These are phyloP conservation scores for Drosophila arizonae DNA, from an alignment of 1,140 invertebrate species.

Conservation along the genomic window DNA sequence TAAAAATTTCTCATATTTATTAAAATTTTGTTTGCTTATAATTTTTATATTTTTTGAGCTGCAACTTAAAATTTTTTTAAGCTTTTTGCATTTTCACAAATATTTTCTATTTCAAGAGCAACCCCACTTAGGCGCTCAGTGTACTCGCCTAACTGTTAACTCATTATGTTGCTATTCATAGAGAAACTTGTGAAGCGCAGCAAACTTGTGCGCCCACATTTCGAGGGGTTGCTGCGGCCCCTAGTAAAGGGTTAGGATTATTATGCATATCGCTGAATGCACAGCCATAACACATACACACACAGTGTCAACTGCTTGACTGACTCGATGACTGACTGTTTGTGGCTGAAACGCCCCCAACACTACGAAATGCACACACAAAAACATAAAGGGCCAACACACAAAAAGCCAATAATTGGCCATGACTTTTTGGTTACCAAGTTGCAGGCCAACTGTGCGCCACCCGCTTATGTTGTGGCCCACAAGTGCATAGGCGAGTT, in stretches of 20 bases:
- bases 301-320: slow-evolving; percentile 5
- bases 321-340: not conserved
- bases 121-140: slow-evolving; percentile 25
- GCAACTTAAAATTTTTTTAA: too few species aligned
- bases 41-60: too few species aligned
- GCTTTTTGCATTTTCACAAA: too few species aligned
- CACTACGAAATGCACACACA: slow-evolving; percentile 53
- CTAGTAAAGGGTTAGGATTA: slow-evolving; percentile 65
- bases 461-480: not conserved
- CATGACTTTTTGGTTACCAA: slow-evolving; percentile 78
- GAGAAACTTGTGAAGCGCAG: slow-evolving; percentile 58
- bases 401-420: slow-evolving; percentile 75
- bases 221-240: slow-evolving; percentile 30
- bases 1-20: too few species aligned
- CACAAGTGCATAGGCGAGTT: slow-evolving; percentile 23
- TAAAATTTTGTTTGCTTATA: too few species aligned
- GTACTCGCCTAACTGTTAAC: slow-evolving; percentile 37
- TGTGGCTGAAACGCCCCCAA: slow-evolving; percentile 2
- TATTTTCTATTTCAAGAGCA: not conserved
- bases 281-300: not conserved
- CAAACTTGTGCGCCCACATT: slow-evolving; percentile 35
- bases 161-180: slow-evolving; percentile 68
- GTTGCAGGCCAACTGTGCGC: slow-evolving; percentile 20
- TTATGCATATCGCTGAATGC: slow-evolving; percentile 50
- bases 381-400: slow-evolving; percentile 37